Evolutionary conservation across 1,140 invertebrate genomes (phyloP), one percentile per base, ranked within the genome.

Genomic region (Megalonaias nervosa): DNA sequence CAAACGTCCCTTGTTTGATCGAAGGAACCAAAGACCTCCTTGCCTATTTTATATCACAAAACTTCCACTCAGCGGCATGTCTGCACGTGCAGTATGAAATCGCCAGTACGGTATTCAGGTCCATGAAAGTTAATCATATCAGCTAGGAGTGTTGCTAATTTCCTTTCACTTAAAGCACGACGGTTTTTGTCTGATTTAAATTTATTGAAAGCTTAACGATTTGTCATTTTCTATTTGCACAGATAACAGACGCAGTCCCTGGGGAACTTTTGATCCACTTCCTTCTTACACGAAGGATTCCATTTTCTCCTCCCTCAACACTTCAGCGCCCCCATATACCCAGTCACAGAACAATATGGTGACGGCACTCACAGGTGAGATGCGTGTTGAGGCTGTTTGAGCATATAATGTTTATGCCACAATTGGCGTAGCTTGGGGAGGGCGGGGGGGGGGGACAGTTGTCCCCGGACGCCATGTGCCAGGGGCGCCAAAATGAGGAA

Each of bases 191-290:
- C 56, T 71, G 17, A 59, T 56, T 38, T 38, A 26, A 31, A 60
- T 26, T 48, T 55, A 69, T 64, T 71, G 31, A 61, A 56, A 62
- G 31, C 55, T 15, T 57, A 23, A 62, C 59, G 48, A 56, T 57
- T 48, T 48, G 21, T 23, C 31, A 48, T 70, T 57, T 67, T 67
- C 58, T 66, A 58, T 69, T 67, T 80, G 68, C 72, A 19, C 82
- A 87, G 84, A 85, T 57, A 84, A 82, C 62, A 71, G 75, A 19
- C 66, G 75, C 16, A 80, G 78, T 64, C 80, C 74, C n/a, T 86
- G 85, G 85, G 80, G 82, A 15, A 57, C 74, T 67, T 82, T 77
- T 38, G 82, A 84, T n/a, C 74, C 82, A 5, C 60, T 80, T 1
- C 71, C 80, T n/a, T 80, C 82, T 4, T 84, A 79, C 71, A 79